phyloP scores from a whole-genome alignment of 2,797 vertebrate genomes.

The Pipistrellus kuhlii region DNA sequence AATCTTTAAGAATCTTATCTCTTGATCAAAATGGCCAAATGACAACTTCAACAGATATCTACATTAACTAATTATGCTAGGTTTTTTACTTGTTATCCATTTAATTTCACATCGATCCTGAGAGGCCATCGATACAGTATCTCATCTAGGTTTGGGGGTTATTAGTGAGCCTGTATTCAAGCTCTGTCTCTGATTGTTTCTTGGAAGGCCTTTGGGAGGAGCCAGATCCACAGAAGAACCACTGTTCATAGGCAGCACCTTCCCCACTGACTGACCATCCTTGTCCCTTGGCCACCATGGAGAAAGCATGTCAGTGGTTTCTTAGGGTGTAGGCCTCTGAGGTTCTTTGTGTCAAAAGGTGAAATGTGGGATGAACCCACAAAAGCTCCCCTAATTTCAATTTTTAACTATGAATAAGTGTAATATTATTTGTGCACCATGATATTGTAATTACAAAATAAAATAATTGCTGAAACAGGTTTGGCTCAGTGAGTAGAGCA shows the following conservation, averaged over 20 bases:
- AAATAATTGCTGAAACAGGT: no score
- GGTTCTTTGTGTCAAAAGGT: not conserved
- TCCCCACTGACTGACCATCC: not conserved
- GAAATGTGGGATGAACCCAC: not conserved
- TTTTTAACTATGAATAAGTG: not conserved
- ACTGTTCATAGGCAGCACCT: not conserved
- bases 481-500: no score
- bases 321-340: not conserved
- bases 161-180: not conserved
- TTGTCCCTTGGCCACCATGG: not conserved
- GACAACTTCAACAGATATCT: not conserved
- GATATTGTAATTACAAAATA: not conserved
- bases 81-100: not conserved
- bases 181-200: not conserved
- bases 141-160: not conserved
- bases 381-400: not conserved
- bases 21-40: not conserved
- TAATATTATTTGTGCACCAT: not conserved
- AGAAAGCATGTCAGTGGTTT: not conserved
- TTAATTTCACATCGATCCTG: not conserved
- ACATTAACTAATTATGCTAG: conserved; percentile 1
- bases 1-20: not conserved
- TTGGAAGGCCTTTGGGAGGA: not conserved
- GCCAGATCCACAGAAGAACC: not conserved
- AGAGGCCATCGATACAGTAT: not conserved